Evolutionary conservation across 2,797 vertebrate species (phyloP).

Genomic region (Falco peregrinus): DNA sequence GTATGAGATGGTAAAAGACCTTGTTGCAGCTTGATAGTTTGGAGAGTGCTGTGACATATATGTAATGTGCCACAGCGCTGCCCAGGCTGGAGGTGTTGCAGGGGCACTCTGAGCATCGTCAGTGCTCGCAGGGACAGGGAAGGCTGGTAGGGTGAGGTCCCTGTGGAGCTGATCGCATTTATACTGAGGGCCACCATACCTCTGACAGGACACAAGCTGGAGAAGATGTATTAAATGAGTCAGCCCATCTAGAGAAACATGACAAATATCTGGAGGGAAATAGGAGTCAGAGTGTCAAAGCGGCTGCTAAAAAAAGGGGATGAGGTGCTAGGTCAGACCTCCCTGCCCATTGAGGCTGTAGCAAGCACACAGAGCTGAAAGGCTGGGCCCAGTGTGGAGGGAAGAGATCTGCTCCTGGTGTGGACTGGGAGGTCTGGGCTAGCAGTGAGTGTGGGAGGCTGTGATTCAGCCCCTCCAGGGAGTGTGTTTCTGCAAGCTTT

Average conservation of each 20-base stretch:
- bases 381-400: background rate
- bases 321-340: background rate
- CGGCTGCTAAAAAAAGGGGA: background rate
- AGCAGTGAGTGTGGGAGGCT: background rate
- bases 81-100: background rate
- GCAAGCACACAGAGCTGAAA: background rate
- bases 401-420: background rate
- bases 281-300: background rate
- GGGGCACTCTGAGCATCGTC: background rate
- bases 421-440: background rate
- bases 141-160: background rate
- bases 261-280: background rate
- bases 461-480: background rate
- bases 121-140: background rate
- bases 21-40: too few relatives aligned
- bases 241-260: background rate
- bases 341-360: background rate
- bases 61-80: rapidly evolving
- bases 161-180: rapidly evolving
- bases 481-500: background rate
- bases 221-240: background rate
- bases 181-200: background rate
- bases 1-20: too few relatives aligned
- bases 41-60: too few relatives aligned
- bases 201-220: background rate